Conservation (phyloP, 2,797 vertebrate species). For the Sebastes nivosus region DNA sequence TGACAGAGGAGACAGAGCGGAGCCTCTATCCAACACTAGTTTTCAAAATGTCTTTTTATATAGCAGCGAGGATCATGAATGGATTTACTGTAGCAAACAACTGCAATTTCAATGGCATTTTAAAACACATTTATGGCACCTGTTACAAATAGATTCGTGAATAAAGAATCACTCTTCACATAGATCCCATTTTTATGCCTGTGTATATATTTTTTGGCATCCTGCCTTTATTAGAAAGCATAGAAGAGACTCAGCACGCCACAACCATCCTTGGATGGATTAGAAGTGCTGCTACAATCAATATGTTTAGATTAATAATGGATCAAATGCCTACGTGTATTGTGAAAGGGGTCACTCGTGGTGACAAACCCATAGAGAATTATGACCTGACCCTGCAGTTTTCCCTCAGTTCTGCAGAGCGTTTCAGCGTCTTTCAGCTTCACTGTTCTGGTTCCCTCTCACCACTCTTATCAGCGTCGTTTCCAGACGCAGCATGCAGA, state of each 20-base stretch:
- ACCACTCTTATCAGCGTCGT: background rate
- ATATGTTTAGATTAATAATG: background rate
- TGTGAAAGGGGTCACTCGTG: background rate
- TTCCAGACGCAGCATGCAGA: background rate
- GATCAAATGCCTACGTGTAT: background rate
- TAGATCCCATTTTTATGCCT: background rate
- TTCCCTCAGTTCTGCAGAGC: background rate
- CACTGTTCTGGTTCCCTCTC: background rate
- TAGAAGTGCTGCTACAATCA: background rate
- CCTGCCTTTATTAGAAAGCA: slow-evolving; percentile 17
- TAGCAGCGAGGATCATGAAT: slow-evolving; percentile 31
- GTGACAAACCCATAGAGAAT: background rate
- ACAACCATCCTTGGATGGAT: background rate
- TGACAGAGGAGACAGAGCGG: slow-evolving; percentile 61
- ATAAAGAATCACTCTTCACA: slow-evolving; percentile 12
- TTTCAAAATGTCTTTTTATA: slow-evolving; percentile 46
- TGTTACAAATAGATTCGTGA: slow-evolving; percentile 31
- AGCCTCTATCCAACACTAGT: slow-evolving; percentile 36
- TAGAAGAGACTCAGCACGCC: background rate
- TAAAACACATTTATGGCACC: slow-evolving; percentile 31
- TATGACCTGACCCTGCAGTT: background rate
- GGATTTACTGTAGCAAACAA: slow-evolving; percentile 45
- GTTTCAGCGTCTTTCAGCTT: background rate
- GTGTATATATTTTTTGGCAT: background rate
- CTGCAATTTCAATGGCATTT: slow-evolving; percentile 41